These are phyloP conservation scores for Entosphenus tridentatus DNA, from an alignment of 2,113 vertebrate species.

Conservation along the genomic window DNA sequence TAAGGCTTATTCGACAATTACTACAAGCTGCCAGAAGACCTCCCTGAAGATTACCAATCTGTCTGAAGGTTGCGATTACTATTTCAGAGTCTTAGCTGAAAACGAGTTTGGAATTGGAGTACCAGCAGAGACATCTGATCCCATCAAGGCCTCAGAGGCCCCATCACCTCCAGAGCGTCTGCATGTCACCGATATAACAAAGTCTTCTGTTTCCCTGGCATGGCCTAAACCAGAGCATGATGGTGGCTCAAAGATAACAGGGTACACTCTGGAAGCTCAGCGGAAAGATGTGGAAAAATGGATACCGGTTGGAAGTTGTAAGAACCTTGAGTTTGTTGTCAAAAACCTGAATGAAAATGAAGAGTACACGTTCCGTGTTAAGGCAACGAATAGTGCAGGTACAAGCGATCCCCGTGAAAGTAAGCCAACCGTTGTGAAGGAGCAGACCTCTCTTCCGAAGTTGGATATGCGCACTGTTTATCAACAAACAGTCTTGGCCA, in stretches of 20 bases:
- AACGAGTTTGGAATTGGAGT: constrained; percentile 93
- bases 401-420: constrained; percentile 70
- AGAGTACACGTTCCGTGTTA: constrained; percentile 75
- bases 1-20: constrained; percentile 62
- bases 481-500: constrained; percentile 72
- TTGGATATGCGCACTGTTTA: constrained; percentile 71
- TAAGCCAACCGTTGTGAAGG: constrained; percentile 52
- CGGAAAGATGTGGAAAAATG: constrained; percentile 77
- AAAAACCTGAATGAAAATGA: constrained; percentile 84
- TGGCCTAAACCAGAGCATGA: constrained; percentile 92
- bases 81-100: constrained; percentile 83
- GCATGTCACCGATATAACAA: constrained; percentile 66
- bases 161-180: constrained; percentile 64
- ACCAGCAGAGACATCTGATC: constrained; percentile 59
- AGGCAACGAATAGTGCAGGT: constrained; percentile 78
- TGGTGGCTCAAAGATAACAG: constrained; percentile 76
- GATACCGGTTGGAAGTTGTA: constrained; percentile 61
- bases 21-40: constrained; percentile 59
- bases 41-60: constrained; percentile 48
- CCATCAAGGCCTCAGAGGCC: constrained; percentile 65
- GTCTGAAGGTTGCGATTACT: constrained; percentile 78
- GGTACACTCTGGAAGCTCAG: constrained; percentile 82
- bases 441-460: constrained; percentile 57
- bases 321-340: constrained; percentile 49
- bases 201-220: constrained; percentile 51